phyloP scores from a whole-genome alignment of 1,140 invertebrate genomes.

The Whitmania pigra region DNA sequence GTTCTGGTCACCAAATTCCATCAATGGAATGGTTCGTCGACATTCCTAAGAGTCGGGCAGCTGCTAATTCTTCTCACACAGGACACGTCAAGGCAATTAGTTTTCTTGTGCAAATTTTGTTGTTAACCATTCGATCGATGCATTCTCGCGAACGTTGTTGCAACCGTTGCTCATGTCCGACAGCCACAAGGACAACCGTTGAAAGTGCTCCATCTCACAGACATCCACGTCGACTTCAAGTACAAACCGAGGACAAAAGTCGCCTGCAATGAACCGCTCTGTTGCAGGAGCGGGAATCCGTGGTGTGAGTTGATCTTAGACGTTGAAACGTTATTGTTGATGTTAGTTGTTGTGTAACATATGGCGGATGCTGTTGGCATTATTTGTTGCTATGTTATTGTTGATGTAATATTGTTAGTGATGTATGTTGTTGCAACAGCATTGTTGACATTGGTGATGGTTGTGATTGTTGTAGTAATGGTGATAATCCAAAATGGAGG shows the following conservation, averaged over 20 bases:
- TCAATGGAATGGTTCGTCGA: background rate
- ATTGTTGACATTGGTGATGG: too few relatives aligned
- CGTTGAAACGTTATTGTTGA: too few relatives aligned
- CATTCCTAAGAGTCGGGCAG: background rate
- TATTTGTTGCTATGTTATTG: too few relatives aligned
- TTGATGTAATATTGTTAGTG: too few relatives aligned
- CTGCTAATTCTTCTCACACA: too few relatives aligned
- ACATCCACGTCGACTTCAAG: slow-evolving; percentile 64
- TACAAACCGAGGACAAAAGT: slow-evolving; percentile 56
- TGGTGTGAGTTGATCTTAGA: background rate
- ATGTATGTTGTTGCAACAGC: too few relatives aligned
- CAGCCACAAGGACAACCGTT: slow-evolving; percentile 34
- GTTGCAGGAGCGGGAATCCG: slow-evolving; percentile 50
- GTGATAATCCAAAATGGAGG: too few relatives aligned
- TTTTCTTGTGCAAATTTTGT: background rate
- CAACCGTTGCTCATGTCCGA: background rate
- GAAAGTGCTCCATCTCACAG: slow-evolving; percentile 58
- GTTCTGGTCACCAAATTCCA: background rate
- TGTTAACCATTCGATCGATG: too few relatives aligned
- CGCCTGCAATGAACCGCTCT: slow-evolving; percentile 59
- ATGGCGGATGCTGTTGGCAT: too few relatives aligned
- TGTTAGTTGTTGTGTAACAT: too few relatives aligned
- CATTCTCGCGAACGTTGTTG: background rate
- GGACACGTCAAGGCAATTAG: too few relatives aligned
- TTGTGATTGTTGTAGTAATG: too few relatives aligned